Percentiles rank a stretch among this genome's conserved stretches.
Evolutionary conservation across 2,888 invertebrate genomes (phyloP).

Genomic region (Synergus laeviventris): DNA sequence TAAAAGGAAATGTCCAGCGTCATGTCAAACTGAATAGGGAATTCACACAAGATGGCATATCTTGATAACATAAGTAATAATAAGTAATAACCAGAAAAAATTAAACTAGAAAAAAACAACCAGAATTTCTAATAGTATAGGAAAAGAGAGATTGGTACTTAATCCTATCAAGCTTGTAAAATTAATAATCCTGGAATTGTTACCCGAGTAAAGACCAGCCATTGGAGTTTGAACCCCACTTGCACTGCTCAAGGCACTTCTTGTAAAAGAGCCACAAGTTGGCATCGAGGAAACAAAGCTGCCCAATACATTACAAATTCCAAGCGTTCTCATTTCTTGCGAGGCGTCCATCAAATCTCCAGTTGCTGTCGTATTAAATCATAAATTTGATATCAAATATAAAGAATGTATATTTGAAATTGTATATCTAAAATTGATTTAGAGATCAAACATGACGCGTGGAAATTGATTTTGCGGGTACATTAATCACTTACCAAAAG

Average conservation of each 20-base stretch:
- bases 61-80: no score
- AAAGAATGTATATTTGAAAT: not conserved
- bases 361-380: conserved; percentile 77
- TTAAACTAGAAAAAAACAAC: no score
- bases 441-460: not conserved
- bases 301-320: conserved; percentile 88
- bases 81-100: no score
- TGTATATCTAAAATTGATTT: not conserved
- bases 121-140: not conserved
- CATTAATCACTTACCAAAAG: conserved; percentile 84
- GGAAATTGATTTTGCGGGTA: not conserved
- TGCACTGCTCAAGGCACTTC: conserved; percentile 92
- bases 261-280: conserved; percentile 90
- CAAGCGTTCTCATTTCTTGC: conserved; percentile 94
- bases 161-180: not conserved
- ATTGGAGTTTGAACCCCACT: conserved; percentile 93
- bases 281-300: conserved; percentile 92
- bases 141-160: not conserved
- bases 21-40: no score
- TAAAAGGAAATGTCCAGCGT: no score
- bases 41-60: no score
- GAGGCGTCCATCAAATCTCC: conserved; percentile 88
- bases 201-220: conserved; percentile 87
- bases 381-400: not conserved
- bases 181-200: conserved; percentile 35